Evolutionary conservation across 2,113 vertebrate species (phyloP).

Genomic region (Rhinopomastus cyanomelas): DNA sequence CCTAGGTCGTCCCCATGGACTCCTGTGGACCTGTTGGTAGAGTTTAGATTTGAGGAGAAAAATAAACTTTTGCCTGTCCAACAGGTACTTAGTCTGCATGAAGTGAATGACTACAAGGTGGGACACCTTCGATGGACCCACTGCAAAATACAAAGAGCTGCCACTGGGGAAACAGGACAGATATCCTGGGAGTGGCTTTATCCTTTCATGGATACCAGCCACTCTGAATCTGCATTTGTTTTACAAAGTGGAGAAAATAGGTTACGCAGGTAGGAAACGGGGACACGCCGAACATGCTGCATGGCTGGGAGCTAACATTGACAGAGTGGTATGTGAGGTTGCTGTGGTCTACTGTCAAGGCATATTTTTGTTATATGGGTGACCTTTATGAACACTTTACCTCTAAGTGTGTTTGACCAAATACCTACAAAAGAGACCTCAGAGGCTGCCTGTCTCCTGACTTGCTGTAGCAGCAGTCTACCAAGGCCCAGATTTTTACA

Average conservation of each 20-base stretch:
- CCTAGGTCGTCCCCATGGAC: neutral
- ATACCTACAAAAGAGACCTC: neutral
- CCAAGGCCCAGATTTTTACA: slow-evolving; percentile 8
- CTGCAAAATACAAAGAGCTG: neutral
- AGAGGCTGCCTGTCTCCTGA: neutral
- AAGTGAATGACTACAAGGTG: neutral
- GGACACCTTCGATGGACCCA: neutral
- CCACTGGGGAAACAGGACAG: neutral
- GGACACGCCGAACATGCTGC: neutral
- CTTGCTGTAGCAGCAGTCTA: neutral
- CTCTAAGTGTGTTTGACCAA: neutral
- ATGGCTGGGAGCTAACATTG: neutral
- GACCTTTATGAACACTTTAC: neutral
- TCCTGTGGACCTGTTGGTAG: neutral
- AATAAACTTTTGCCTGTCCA: neutral
- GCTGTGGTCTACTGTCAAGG: neutral
- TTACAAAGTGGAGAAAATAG: neutral
- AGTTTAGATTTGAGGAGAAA: neutral
- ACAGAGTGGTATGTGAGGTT: neutral
- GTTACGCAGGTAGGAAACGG: neutral
- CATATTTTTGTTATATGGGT: neutral
- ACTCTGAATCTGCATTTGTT: neutral
- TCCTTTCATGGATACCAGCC: neutral
- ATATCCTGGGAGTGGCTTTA: neutral
- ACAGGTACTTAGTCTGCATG: neutral